Base-by-base conservation (phyloP, 53 echinoderm and acorn worm genomes). In the Echinarachnius parma region DNA sequence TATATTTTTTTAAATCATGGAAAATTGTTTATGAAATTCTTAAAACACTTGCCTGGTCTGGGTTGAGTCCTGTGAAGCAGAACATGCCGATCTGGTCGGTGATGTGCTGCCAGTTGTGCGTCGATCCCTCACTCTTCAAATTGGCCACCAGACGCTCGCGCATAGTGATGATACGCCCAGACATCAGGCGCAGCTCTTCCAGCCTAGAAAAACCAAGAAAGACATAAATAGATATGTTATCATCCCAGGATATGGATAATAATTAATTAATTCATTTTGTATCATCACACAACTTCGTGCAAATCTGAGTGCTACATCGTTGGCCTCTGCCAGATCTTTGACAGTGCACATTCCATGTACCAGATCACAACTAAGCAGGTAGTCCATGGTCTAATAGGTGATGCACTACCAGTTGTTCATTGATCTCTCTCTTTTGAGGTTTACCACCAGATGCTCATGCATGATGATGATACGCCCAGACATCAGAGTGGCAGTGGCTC, bases 1-100 rank as follows among this genome's bases (percentile, higher is more conserved):
- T n/a, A n/a, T n/a, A n/a, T n/a, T n/a, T n/a, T n/a, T n/a, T n/a
- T n/a, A n/a, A n/a, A n/a, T n/a, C n/a, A n/a, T n/a, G n/a, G n/a
- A n/a, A n/a, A n/a, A n/a, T n/a, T n/a, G n/a, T n/a, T n/a, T n/a
- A n/a, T n/a, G n/a, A n/a, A n/a, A n/a, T n/a, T n/a, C n/a, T n/a
- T n/a, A n/a, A n/a, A n/a, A 39, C 42, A 11, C 89, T 44, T 78
- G 91, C 98, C 98, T 98, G 98, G 39, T 98, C 91, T 28, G 98
- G 98, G 4, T 75, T 92, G 34, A 98, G 88, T 59, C 98, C 91
- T 37, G 98, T 98, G 75, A 80, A 98, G 48, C 91, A 98, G 70
- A 98, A 91, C 98, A 98, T 98, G 74, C 98, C 98, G 37, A 98
- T 98, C 83, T 98, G 98, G 36, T 98, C 88, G 8, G 90, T 98